A percentile compares a stretch with the other conserved stretches of the same genome.
These are phyloP conservation scores for Lepisosteus osseus DNA, from an alignment of 2,113 vertebrate species.

Conservation along the genomic window DNA sequence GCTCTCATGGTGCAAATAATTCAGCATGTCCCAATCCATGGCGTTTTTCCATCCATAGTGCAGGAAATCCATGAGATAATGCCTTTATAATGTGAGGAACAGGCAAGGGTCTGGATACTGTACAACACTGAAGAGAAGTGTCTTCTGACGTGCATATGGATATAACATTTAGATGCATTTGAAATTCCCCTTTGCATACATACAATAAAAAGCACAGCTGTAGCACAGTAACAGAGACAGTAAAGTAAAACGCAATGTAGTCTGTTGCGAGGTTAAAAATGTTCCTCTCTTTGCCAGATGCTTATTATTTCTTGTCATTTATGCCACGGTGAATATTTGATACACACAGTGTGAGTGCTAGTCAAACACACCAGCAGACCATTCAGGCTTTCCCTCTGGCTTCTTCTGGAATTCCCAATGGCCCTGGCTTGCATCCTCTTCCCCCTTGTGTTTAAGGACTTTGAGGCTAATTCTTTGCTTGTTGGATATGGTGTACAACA, in stretches of 20 bases:
- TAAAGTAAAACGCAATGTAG: constrained; percentile 23
- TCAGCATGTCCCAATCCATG: too few relatives aligned
- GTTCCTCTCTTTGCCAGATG: background rate
- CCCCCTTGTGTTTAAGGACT: background rate
- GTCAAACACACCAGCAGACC: background rate
- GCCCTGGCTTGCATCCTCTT: background rate
- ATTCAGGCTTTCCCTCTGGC: background rate
- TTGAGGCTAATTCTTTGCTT: background rate
- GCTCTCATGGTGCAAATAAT: too few relatives aligned
- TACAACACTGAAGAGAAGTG: background rate
- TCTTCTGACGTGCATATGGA: constrained; percentile 7
- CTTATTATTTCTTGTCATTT: background rate
- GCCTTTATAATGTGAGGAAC: too few relatives aligned
- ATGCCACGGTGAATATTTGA: background rate
- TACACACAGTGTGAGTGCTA: background rate
- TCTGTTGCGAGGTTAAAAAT: background rate
- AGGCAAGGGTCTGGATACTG: too few relatives aligned
- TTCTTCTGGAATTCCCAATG: background rate
- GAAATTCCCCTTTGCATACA: constrained; percentile 33
- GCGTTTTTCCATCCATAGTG: too few relatives aligned
- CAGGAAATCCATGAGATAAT: too few relatives aligned
- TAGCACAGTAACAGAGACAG: constrained; percentile 29
- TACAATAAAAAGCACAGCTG: constrained; percentile 42
- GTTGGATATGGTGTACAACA: too few relatives aligned
- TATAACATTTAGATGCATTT: background rate